These are phyloP conservation scores for Campoplex capitator DNA, from an alignment of 2,888 invertebrate genomes.

Conservation along the genomic window DNA sequence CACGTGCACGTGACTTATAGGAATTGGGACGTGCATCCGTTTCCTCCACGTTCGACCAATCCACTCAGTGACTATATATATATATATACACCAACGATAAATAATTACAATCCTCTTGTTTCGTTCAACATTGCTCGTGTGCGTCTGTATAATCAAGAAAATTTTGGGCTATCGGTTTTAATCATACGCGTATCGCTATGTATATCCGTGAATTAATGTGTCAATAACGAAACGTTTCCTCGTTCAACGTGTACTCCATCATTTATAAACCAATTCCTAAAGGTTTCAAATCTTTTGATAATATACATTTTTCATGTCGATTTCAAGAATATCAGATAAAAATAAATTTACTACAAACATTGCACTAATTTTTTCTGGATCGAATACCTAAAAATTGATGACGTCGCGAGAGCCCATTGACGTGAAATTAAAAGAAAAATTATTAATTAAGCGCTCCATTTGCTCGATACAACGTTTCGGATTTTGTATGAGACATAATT, in stretches of 20 bases:
- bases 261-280: no score
- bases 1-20: slow-evolving; percentile 72
- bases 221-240: no score
- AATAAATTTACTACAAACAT: no score
- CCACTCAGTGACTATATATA: background rate
- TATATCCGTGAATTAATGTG: no score
- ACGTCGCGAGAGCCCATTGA: background rate
- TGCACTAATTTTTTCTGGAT: background rate
- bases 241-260: no score
- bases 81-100: slow-evolving; percentile 42
- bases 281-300: no score
- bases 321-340: no score
- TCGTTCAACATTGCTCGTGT: background rate
- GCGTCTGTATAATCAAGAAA: background rate
- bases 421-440: background rate
- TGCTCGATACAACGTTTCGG: no score
- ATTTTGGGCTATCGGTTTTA: background rate
- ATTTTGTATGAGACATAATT: background rate
- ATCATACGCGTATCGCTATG: background rate
- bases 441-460: background rate
- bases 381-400: background rate
- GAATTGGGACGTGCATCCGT: slow-evolving; percentile 79
- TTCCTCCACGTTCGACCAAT: slow-evolving; percentile 71
- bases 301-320: no score
- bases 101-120: slow-evolving; percentile 24